Base-by-base conservation (phyloP, 2,888 invertebrate species). In the Platycheirus rosarum region DNA sequence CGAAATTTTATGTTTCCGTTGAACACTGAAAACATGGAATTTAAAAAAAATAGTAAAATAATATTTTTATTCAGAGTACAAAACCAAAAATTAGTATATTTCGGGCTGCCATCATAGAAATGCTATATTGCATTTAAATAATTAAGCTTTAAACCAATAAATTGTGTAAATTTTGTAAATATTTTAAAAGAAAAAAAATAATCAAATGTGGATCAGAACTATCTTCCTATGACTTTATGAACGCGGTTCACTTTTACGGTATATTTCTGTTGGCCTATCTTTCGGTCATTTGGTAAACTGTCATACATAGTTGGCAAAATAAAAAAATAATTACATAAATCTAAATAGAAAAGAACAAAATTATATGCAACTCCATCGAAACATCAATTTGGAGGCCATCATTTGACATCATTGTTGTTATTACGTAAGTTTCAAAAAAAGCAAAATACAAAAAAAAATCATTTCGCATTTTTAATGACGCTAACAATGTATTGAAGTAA, bases 1-100 rank as follows among this genome's bases (percentile, higher is more conserved):
- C 90, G 23, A 90, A 88, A 85, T 90, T 90, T 86, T 90, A 90
- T 86, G 89, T 90, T 85, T 89, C 89, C 84, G 89, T 89, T 87
- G 89, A 90, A 84, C 89, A 89, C 85, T 87, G 79, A 87, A 63
- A 35, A 8, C 4, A 14, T 37, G 20, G 70, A 55, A 37, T 16
- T 29, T 20, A 69, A 55, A 35, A 65, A 60, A 32, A 46, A 57
- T 13, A n/a, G n/a, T n/a, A n/a, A n/a, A n/a, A n/a, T n/a, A n/a
- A n/a, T 49, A 2, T 51, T 63, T 63, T 53, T 9, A 62, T 51
- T 63, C 8, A 68, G 76, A 76, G 79, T 75, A 84, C 79, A 79
- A 84, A 84, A 51, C 32, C 18, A 74, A 57, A 71, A 63, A 49
- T 32, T 49, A 65, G 29, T 8, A 46, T 79, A 76, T 77, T 73